A percentile compares a stretch with the other conserved stretches of the same genome.
Evolutionary conservation across 2,888 invertebrate genomes (phyloP).

Genomic region (Aporophyla nigra): DNA sequence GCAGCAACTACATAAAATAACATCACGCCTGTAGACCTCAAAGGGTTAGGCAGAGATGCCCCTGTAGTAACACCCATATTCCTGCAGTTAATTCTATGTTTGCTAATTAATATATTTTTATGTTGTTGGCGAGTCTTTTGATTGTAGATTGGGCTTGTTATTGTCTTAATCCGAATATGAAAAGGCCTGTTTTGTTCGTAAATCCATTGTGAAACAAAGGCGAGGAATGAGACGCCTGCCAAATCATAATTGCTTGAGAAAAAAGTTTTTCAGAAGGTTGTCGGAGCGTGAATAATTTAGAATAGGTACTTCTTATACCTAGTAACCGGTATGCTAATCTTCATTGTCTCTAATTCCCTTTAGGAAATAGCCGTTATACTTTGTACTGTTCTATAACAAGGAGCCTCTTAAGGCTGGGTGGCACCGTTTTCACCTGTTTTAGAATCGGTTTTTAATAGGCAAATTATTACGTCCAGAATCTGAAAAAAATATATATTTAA

Average conservation of each 20-base stretch:
- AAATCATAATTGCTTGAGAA: not conserved
- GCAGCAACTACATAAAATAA: not conserved
- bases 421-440: too few species aligned
- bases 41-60: too few species aligned
- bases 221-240: too few species aligned
- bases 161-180: not conserved
- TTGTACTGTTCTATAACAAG: conserved; percentile 16
- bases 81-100: not conserved
- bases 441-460: too few species aligned
- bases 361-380: not conserved
- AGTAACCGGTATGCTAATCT: not conserved
- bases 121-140: not conserved
- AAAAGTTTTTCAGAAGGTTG: not conserved
- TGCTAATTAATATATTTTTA: not conserved
- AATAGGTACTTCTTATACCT: too few species aligned
- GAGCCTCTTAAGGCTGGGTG: too few species aligned
- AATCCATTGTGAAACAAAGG: not conserved
- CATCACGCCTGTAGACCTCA: too few species aligned
- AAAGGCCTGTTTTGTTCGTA: not conserved
- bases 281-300: not conserved
- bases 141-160: not conserved
- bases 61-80: too few species aligned
- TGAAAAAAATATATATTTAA: too few species aligned
- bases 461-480: too few species aligned
- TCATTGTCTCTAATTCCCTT: not conserved